Percentiles rank a stretch among this genome's conserved stretches.
phyloP scores from a whole-genome alignment of 2,888 invertebrate genomes.

The Lasius fuliginosus region DNA sequence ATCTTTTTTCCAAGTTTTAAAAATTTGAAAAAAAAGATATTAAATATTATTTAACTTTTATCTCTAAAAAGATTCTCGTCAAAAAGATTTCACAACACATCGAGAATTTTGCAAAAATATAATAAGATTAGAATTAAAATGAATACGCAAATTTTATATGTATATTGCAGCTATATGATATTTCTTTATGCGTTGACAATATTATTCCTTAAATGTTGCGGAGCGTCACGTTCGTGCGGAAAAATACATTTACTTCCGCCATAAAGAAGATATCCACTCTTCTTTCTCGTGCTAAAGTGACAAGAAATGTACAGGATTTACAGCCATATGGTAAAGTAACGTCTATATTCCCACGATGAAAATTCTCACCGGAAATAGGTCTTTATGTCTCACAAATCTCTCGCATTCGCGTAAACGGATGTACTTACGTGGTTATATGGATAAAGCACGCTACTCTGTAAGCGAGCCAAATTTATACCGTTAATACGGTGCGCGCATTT shows the following conservation, averaged over 20 bases:
- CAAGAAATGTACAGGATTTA: constrained; percentile 51
- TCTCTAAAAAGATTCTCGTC: not conserved
- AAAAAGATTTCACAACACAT: not conserved
- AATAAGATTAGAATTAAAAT: not conserved
- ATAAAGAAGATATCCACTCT: constrained; percentile 43
- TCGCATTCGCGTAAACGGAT: constrained; percentile 46
- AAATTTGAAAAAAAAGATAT: not conserved
- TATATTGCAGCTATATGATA: not conserved
- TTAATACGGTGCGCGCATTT: not conserved
- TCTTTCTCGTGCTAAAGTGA: constrained; percentile 43
- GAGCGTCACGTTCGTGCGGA: constrained; percentile 26
- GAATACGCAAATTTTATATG: not conserved
- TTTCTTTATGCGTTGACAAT: constrained; percentile 26
- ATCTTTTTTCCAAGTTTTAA: not conserved
- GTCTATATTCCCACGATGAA: constrained; percentile 29
- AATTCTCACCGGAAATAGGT: constrained; percentile 37
- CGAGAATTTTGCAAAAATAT: not conserved
- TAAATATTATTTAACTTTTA: not conserved
- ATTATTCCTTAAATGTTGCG: constrained; percentile 17
- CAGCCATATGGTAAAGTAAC: constrained; percentile 44
- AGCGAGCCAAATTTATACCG: constrained; percentile 27
- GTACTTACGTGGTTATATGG: constrained; percentile 40
- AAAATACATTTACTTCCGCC: constrained; percentile 35
- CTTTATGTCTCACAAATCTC: constrained; percentile 60
- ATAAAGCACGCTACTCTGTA: constrained; percentile 17